Conservation (phyloP, 1,140 invertebrate species). For the Brachystomella parvula region DNA sequence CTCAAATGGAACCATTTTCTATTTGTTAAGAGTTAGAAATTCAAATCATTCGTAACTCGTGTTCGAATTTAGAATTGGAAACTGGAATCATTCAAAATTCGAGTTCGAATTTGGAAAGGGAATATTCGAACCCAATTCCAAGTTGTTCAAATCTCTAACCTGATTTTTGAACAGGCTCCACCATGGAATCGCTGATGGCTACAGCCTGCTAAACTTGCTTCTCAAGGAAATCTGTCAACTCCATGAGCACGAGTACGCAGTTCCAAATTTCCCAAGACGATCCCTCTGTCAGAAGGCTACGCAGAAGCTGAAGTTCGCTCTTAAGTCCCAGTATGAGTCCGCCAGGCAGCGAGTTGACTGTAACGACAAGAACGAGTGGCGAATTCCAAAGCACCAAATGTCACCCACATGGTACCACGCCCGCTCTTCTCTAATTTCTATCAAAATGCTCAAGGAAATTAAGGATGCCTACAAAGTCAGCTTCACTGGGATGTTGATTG, state of each 20-base stretch:
- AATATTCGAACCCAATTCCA: too few relatives aligned
- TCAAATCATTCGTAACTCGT: too few relatives aligned
- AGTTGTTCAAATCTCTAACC: too few relatives aligned
- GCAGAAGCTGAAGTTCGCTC: background rate
- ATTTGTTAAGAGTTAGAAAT: too few relatives aligned
- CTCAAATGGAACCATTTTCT: too few relatives aligned
- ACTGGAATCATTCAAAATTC: too few relatives aligned
- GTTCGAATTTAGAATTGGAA: too few relatives aligned
- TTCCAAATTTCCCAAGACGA: background rate
- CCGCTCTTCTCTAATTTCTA: background rate
- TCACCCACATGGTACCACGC: background rate
- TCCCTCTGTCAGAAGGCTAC: background rate
- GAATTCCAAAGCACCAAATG: constrained; percentile 16
- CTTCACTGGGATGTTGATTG: constrained; percentile 16
- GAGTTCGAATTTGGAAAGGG: too few relatives aligned
- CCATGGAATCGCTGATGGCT: constrained; percentile 27
- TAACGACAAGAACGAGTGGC: constrained; percentile 18
- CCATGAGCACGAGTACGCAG: constrained; percentile 2
- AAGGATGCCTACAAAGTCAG: constrained; percentile 15
- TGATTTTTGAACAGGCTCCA: constrained; percentile 7
- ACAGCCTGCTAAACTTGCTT: constrained; percentile 18
- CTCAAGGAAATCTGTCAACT: constrained; percentile 21
- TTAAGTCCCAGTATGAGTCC: constrained; percentile 11
- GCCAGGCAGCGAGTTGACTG: constrained; percentile 15
- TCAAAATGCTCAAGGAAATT: constrained; percentile 16